Base-by-base conservation (phyloP, 2,113 vertebrate species). In the Aramus guarauna region DNA sequence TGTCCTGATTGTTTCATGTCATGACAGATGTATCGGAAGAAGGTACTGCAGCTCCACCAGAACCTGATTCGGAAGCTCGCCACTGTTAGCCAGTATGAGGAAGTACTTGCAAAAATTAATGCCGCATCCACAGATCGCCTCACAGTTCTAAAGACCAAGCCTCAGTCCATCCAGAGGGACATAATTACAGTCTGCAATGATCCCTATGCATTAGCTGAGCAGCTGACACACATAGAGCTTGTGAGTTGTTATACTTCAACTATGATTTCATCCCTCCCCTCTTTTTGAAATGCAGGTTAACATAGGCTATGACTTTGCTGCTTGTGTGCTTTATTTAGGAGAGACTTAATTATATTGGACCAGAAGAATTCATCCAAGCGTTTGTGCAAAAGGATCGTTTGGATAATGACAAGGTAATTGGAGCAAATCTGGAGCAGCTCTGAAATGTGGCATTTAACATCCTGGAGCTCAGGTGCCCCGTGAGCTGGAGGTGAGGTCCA, bases 221-320 rank as follows among this genome's bases (percentile, higher is more conserved):
- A 99, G 97, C 98, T 99, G 97, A 99, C 99, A 2, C 99, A 99
- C 96, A 98, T 99, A 87, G 99, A 99, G 77, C 98, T 99, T 97
- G 99, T 99, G 95, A 99, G 98, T 90, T 92, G 45, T 71, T 63
- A 36, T 30, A 4, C 23, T 83, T 87, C 16, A 4, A 53, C 47
- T 14, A 24, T 59, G 73, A 80, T 45, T 86, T 74, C 47, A 8
- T 72, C 72, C 47, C 75, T 59, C 36, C 26, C 55, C 79, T 88
- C 37, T 73, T 41, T 75, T 80, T 83, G 84, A 92, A 88, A 60
- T 83, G 37, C 45, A 18, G 11, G n/a, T 72, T 52, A 64, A 88
- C 30, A 19, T 36, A 76, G 69, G 18, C 29, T 89, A 12, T 95
- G 90, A 93, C 68, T 66, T 90, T 75, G 37, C 56, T 90, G 39